Conservation (phyloP, 2,113 vertebrate species). For the Oncorhynchus keta region DNA sequence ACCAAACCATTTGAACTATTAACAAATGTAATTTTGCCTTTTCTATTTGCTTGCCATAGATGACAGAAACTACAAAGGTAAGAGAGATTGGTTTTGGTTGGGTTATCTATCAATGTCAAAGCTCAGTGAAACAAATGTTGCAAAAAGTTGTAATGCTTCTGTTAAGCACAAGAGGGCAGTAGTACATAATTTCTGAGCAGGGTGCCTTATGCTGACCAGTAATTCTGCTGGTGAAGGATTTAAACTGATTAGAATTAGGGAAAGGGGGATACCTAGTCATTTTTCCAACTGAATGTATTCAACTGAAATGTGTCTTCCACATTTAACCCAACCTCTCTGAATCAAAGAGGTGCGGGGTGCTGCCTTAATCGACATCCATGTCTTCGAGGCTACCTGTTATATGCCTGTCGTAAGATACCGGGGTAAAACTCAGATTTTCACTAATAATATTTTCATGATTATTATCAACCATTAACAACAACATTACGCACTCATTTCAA, state of each 20-base stretch:
- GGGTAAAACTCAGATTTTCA: no score
- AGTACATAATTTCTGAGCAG: neutral
- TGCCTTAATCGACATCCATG: no score
- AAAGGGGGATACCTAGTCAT: no score
- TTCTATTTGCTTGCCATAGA: conserved; percentile 45
- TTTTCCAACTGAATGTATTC: no score
- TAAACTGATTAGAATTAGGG: neutral
- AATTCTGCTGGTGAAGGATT: neutral
- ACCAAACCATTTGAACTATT: neutral
- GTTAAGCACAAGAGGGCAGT: neutral
- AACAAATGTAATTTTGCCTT: neutral
- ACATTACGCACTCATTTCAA: no score
- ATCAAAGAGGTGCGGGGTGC: no score
- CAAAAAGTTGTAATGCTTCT: neutral
- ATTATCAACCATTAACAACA: no score
- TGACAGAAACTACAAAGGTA: conserved; percentile 68
- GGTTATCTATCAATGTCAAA: neutral
- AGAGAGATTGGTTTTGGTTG: conserved; percentile 20
- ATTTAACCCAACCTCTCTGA: no score
- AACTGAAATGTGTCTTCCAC: no score
- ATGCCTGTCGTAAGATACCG: no score
- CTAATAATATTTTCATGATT: no score
- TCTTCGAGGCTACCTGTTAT: no score
- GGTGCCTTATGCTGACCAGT: neutral
- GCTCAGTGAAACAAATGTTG: neutral